Base-by-base conservation (phyloP, 2,888 invertebrate genomes). In the Ptilodon capucinus region DNA sequence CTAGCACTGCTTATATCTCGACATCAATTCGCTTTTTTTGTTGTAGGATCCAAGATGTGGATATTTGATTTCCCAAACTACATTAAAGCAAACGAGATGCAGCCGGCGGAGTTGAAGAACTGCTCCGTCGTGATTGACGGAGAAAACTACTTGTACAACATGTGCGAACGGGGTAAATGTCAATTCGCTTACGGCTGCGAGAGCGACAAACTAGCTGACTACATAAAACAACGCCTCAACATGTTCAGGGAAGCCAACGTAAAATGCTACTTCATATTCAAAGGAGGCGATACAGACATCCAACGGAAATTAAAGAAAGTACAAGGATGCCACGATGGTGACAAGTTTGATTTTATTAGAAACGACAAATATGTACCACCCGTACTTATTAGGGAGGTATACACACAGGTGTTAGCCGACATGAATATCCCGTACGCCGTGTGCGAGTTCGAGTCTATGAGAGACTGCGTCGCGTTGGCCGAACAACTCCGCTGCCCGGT, bases 101-200 rank as follows among this genome's bases (percentile, higher is more conserved):
- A 13, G 2, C 38, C 38, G n/a, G 2, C 3, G n/a, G 1, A 5
- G 13, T 17, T 81, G n/a, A 64, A 59, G 19, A 47, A 78, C 18
- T 57, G 64, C 23, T 19, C 42, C 0, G 62, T 81, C 0, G 79
- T 81, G 1, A 68, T 81, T 1, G 81, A 81, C 25, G 81, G 60
- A 0, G 71, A 75, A 13, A 71, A 72, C 25, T 64, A 68, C 35
- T 69, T 80, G 4, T 66, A 69, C 39, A 0, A 42, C 0, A 35
- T 57, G 4, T 80, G 79, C 39, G 3, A 60, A 17, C 4, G 57
- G 0, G 68, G 64, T 30, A 16, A 18, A 0, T 25, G 74, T 0
- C 60, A 57, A 0, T 66, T 41, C 18, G 13, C 47, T 0, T 71
- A 68, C 35, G 81, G 81, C 3, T 70, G 71, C 17, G 80, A 81